These are phyloP conservation scores for Holothuria glaberrima DNA, from an alignment of 35 echinoderm and acorn worm genomes.

Conservation along the genomic window DNA sequence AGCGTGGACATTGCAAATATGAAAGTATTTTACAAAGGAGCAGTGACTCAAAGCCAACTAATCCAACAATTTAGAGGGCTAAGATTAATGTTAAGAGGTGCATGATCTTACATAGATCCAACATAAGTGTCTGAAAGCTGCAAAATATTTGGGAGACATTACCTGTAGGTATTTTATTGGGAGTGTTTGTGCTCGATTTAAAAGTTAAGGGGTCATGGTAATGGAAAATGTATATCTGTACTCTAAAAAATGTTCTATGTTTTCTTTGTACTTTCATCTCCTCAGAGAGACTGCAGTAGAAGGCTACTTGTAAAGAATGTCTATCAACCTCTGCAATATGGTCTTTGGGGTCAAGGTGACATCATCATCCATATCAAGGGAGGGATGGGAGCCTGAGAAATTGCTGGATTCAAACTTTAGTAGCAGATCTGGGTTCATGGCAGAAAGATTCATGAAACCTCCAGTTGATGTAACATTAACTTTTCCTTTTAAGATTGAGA, in stretches of 20 bases:
- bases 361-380: conserved; percentile 75
- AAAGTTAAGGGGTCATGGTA: no score
- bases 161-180: no score
- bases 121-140: no score
- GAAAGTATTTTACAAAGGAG: no score
- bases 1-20: no score
- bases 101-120: no score
- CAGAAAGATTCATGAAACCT: conserved; percentile 94
- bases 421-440: conserved; percentile 77
- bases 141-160: no score
- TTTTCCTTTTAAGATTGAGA: conserved; percentile 85
- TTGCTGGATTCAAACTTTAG: conserved; percentile 34
- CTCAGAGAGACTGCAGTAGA: background rate
- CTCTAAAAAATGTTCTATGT: background rate
- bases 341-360: conserved; percentile 65
- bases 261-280: background rate
- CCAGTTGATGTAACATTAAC: conserved; percentile 77
- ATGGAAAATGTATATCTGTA: no score
- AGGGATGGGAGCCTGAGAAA: conserved; percentile 81
- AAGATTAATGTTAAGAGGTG: no score
- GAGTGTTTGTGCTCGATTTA: no score
- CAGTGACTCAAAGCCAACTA: no score
- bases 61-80: no score
- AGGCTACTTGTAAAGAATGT: background rate
- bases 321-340: conserved; percentile 82